Evolutionary conservation across 2,113 vertebrate genomes (phyloP), one percentile per base, ranked within the genome.

Genomic region (Podilymbus podiceps): DNA sequence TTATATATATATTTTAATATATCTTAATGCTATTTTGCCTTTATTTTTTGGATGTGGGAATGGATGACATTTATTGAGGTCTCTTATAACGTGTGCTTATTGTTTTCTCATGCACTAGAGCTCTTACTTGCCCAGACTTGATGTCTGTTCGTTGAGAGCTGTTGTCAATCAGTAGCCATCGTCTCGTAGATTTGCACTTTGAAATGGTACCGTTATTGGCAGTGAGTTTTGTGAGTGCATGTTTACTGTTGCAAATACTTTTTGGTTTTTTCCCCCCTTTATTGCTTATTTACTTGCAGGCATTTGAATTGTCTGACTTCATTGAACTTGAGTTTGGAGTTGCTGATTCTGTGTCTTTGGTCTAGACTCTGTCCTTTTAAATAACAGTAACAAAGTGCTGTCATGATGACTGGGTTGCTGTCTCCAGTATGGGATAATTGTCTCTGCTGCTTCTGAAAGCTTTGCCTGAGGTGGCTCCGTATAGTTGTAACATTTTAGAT

Each of bases 311-410:
- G 76, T 74, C 83, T 94, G 90, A 69, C 88, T 96, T 96, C 90
- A 77, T 2, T 95, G 88, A 74, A 58, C 68, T 94, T 85, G 73
- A 73, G 56, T 89, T 87, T 93, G 50, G 69, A 92, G 78, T 91
- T 96, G 95, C 93, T 93, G 86, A 94, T 92, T 92, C 72, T 78
- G 80, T 92, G 88, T 89, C 79, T 94, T 90, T 3, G 15, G 84
- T 88, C 77, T 94, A 92, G 93, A 83, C 89, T 90, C 72, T 90
- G 90, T 97, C 96, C 74, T 95, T 94, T 92, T 88, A 89, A 92
- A 92, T 94, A 80, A 92, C 52, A 83, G 53, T 59, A 89, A n/a
- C 5, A 3, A 33, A 90, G 35, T 59, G 56, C 81, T 91, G 68
- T 87, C 8, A 8, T 8, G 10, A 58, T 83, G 90, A 9, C 63